These are phyloP conservation scores for Pegea sp. DNA, from an alignment of 23 tunicate genomes.

Conservation along the genomic window DNA sequence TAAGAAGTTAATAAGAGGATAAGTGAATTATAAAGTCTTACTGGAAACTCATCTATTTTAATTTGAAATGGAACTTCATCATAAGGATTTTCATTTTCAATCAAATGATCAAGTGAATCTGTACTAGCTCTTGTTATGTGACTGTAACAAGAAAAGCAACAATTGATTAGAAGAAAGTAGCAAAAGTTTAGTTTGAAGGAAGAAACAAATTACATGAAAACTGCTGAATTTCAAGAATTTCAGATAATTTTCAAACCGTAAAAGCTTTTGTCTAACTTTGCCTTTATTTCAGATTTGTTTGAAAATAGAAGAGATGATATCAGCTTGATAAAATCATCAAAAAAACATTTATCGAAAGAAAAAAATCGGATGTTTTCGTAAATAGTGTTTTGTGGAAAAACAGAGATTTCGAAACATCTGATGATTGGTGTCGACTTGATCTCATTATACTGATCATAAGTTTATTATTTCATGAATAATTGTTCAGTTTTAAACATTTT, in stretches of 20 bases:
- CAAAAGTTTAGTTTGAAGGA: no score
- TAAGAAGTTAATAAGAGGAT: no score
- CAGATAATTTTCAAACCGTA: background rate
- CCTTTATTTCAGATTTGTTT: background rate
- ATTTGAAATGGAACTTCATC: constrained; percentile 60
- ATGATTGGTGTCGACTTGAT: no score
- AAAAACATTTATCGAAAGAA: no score
- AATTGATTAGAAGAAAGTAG: no score
- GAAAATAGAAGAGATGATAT: background rate
- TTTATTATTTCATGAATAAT: no score
- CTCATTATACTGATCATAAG: no score
- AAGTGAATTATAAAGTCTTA: background rate
- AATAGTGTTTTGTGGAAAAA: no score
- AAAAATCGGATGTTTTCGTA: no score
- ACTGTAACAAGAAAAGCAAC: constrained; percentile 13
- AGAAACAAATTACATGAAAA: background rate
- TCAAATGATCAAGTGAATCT: constrained; percentile 71
- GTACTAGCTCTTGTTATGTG: constrained; percentile 45
- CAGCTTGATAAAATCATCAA: no score
- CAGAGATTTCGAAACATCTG: no score
- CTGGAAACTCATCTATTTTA: background rate
- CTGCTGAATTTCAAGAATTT: background rate
- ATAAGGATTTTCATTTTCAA: constrained; percentile 95
- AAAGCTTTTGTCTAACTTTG: background rate
- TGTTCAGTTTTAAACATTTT: no score